These are phyloP conservation scores for Bedellia somnulentella DNA, from an alignment of 2,888 invertebrate species.

Conservation along the genomic window DNA sequence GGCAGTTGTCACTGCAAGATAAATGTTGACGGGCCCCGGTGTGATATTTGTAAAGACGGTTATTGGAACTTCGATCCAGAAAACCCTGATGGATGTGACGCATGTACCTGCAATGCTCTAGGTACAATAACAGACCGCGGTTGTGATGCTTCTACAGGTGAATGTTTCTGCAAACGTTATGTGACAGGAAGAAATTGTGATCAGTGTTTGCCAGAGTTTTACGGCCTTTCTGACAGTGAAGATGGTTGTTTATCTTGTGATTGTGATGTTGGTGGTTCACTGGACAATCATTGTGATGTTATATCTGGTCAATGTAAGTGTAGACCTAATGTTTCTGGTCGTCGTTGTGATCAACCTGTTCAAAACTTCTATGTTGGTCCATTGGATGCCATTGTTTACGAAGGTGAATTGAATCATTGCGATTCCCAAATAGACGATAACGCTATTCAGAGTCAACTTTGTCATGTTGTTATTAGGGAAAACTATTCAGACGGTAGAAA, in stretches of 20 bases:
- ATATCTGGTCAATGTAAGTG: constrained; percentile 91
- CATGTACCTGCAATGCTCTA: constrained; percentile 86
- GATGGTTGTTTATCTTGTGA: constrained; percentile 95
- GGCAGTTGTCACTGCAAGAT: constrained; percentile 94
- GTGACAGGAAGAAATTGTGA: constrained; percentile 96
- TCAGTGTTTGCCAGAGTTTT: constrained; percentile 89
- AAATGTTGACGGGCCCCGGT: constrained; percentile 86
- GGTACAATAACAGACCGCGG: constrained; percentile 93
- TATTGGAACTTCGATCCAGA: constrained; percentile 86
- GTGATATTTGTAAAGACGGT: constrained; percentile 91
- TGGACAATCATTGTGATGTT: constrained; percentile 90
- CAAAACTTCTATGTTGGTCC: constrained; percentile 89
- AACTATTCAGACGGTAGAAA: constrained; percentile 71
- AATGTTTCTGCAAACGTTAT: constrained; percentile 94
- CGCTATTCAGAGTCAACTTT: constrained; percentile 65
- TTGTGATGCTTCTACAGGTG: constrained; percentile 87
- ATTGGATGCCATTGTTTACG: constrained; percentile 84
- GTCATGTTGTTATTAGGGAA: constrained; percentile 81
- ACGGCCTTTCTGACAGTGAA: constrained; percentile 85
- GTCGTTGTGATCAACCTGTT: constrained; percentile 85
- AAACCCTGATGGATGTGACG: constrained; percentile 87
- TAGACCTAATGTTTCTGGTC: constrained; percentile 79
- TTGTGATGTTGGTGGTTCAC: constrained; percentile 93
- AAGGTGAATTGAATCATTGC: constrained; percentile 75
- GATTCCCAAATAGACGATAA: constrained; percentile 52